A percentile compares a stretch with the other conserved stretches of the same genome.
phyloP scores from a whole-genome alignment of 64 coral and sea anemone species.

The Porites australiensis region DNA sequence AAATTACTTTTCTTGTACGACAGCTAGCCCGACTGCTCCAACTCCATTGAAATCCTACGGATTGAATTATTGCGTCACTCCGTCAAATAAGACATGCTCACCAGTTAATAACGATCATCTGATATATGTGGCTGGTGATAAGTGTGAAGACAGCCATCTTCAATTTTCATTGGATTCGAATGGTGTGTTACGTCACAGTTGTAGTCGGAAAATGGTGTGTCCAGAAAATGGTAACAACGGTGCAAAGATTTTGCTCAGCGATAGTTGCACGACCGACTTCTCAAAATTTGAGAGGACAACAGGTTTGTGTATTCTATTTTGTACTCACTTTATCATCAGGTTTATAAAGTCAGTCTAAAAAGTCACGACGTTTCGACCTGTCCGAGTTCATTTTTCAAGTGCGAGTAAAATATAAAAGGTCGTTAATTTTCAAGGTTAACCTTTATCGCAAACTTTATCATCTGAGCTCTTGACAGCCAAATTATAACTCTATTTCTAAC shows the following conservation, averaged over 20 bases:
- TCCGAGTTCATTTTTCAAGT: too few species aligned
- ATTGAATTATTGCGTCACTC: constrained; percentile 68
- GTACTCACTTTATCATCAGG: neutral
- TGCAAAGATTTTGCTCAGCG: constrained; percentile 69
- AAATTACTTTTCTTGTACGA: neutral
- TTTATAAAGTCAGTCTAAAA: neutral
- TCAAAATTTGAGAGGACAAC: constrained; percentile 74
- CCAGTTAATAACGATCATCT: constrained; percentile 29
- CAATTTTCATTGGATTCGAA: constrained; percentile 68
- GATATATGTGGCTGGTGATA: constrained; percentile 48
- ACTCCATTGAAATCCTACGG: constrained; percentile 62
- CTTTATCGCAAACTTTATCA: too few species aligned
- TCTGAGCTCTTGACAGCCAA: too few species aligned
- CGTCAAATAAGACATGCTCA: constrained; percentile 17
- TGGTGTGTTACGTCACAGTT: constrained; percentile 71
- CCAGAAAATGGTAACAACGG: constrained; percentile 61
- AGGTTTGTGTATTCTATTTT: constrained; percentile 7
- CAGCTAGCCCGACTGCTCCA: constrained; percentile 62
- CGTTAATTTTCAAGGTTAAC: too few species aligned
- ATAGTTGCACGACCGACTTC: constrained; percentile 49
- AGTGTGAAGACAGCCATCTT: constrained; percentile 59
- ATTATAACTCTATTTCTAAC: too few species aligned
- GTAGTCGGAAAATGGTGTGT: constrained; percentile 80
- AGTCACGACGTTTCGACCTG: neutral
- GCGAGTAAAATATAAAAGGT: too few species aligned